Base-by-base conservation (phyloP, 2,113 vertebrate genomes). In the Larimichthys polyactis region DNA sequence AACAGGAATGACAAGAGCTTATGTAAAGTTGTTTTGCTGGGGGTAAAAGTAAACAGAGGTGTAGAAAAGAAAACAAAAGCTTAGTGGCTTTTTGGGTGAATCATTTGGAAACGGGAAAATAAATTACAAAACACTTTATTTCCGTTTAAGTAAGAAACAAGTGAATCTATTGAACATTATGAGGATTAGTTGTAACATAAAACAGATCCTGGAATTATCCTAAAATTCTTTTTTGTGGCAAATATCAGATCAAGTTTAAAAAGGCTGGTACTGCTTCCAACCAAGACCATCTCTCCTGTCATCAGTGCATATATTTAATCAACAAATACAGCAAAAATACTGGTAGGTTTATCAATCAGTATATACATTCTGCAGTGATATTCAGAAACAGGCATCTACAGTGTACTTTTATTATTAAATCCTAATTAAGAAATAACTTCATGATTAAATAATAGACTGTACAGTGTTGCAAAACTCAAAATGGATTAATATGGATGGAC, bases 401-500 rank as follows among this genome's bases (percentile, higher is more conserved):
- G 20, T 3, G 19, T 15, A 48, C 40, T 17, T 67, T 54, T 51
- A 36, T 36, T n/a, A 54, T 58, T 57, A 17, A 32, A 49, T 64
- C 63, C 12, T 17, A 58, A 74, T 15, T 29, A 73, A 67, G 59
- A 44, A 29, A 71, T 78, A 43, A 78, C 12, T 20, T 82, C 48
- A 71, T 20, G 58, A 48, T 51, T 32, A 80, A 15, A 82, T 24
- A 43, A 70, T 1, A 55, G 32, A 57, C 52, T 58, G 48, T 15
- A 64, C 52, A 69, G n/a, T 24, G 17, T 72, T 51, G n/a, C 27
- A 79, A 78, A 79, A 84, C 22, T 60, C 64, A 71, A 10, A 78
- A 36, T 81, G 43, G 63, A 51, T 76, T 75, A 55, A 58, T 57
- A 70, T 69, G 59, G 54, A 86, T 46, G n/a, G 76, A 77, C 43